Percentiles rank a stretch among this genome's conserved stretches.
phyloP scores from a whole-genome alignment of 2,888 invertebrate genomes.

The Caenorhabditis sulstoni region DNA sequence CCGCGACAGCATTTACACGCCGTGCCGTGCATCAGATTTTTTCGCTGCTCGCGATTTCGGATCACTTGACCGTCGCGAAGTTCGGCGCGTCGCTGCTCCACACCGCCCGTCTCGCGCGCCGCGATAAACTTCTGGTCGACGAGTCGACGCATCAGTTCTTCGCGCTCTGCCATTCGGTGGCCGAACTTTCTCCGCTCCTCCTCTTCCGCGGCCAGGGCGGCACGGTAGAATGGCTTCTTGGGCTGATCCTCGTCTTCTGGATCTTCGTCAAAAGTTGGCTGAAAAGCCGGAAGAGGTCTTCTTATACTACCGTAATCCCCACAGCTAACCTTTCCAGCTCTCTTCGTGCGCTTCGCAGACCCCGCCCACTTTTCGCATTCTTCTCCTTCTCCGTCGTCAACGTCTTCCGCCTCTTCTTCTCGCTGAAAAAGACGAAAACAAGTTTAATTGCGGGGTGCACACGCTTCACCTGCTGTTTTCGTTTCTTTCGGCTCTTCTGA shows the following conservation, averaged over 20 bases:
- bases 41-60: conserved; percentile 37
- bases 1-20: conserved; percentile 70
- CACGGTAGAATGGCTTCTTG: neutral
- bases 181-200: conserved; percentile 20
- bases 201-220: conserved; percentile 15
- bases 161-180: conserved; percentile 17
- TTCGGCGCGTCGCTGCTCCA: conserved; percentile 23
- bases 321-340: no score
- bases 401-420: no score
- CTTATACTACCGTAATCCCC: no score
- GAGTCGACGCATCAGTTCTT: conserved; percentile 35
- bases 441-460: neutral
- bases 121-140: conserved; percentile 38
- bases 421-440: no score
- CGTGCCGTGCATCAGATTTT: conserved; percentile 65
- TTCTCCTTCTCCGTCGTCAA: conserved; percentile 5
- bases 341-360: neutral
- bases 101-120: conserved; percentile 32
- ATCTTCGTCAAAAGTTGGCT: conserved; percentile 19
- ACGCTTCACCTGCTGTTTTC: neutral
- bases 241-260: conserved; percentile 13
- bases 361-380: no score
- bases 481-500: neutral
- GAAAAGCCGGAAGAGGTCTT: no score
- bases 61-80: conserved; percentile 49